Base-by-base conservation (phyloP, 2,888 invertebrate species). In the Coelopa pilipes region DNA sequence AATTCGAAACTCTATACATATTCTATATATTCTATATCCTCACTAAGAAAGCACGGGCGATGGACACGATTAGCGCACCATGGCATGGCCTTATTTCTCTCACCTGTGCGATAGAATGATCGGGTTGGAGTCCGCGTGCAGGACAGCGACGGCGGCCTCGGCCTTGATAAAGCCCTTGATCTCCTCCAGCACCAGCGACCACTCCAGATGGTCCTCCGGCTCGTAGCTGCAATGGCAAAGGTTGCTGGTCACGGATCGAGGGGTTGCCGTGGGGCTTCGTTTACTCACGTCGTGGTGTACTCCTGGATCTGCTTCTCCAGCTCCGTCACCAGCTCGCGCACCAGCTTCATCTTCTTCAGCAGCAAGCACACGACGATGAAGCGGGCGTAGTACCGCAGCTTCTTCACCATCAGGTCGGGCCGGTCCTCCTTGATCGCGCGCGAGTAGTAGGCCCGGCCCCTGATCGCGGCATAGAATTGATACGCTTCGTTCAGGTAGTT, bases 391-490 rank as follows among this genome's bases (percentile, higher is more conserved):
- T 97, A 98, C 75, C 94, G 89, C 72, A 98, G 89, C 88, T 98
- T 98, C 88, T 98, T 98, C 78, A 98, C 97, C 96, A 98, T 97
- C 77, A 98, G 88, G 87, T 98, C 98, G 80, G 97, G 94, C 76
- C 96, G 93, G 87, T 97, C 96, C 88, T 97, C 97, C 87, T 96
- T 96, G 78, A 93, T 93, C 0, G 97, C 97, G 83, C 96, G 92
- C 71, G 96, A 96, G 87, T 98, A 98, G 87, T 98, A 98, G 21
- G 95, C 95, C 81, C 98, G 90, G 76, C 96, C 95, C 80, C 97
- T 90, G 81, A 98, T 98, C 17, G 98, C 98, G 68, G 95, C 94
- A 90, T 98, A 98, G 89, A 98, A 98, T 74, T 97, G 95, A 88
- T 94, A 97, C 68, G 98, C 97, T 89, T 98, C 98, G 87, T 96